phyloP scores from a whole-genome alignment of 2,113 vertebrate genomes.

The Eupsittula cactorum region DNA sequence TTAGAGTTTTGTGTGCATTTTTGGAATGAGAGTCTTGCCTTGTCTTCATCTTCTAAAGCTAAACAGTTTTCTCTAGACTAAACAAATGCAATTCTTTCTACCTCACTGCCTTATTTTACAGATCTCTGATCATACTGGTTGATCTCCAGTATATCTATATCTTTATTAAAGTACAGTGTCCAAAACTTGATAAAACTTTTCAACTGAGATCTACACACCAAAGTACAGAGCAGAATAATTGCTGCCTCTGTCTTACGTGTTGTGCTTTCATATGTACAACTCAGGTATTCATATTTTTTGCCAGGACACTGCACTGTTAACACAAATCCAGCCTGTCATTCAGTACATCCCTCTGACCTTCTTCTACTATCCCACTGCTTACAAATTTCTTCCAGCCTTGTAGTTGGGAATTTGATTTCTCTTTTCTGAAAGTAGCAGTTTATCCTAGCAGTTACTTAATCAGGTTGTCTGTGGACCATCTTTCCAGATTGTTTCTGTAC shows the following conservation, averaged over 20 bases:
- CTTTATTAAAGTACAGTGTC: background rate
- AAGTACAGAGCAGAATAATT: background rate
- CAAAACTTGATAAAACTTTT: background rate
- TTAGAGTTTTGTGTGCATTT: background rate
- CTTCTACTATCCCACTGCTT: background rate
- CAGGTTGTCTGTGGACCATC: background rate
- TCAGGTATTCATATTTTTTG: background rate
- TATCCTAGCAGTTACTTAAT: background rate
- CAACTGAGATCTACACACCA: background rate
- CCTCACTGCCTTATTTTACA: background rate
- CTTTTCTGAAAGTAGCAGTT: background rate
- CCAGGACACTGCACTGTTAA: background rate
- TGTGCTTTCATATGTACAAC: background rate
- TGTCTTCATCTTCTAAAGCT: background rate
- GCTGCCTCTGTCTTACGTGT: background rate
- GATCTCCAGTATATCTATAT: background rate
- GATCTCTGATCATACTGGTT: background rate
- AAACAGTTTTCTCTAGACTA: conserved; percentile 13
- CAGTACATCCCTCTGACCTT: background rate
- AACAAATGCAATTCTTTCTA: conserved; percentile 18
- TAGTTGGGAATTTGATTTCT: background rate
- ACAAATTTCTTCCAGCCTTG: background rate
- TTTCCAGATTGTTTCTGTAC: background rate
- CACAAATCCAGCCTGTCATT: background rate
- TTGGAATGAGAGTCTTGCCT: background rate